These are phyloP conservation scores for Zaprionus obscuricornis DNA, from an alignment of 2,888 invertebrate species.

Conservation along the genomic window DNA sequence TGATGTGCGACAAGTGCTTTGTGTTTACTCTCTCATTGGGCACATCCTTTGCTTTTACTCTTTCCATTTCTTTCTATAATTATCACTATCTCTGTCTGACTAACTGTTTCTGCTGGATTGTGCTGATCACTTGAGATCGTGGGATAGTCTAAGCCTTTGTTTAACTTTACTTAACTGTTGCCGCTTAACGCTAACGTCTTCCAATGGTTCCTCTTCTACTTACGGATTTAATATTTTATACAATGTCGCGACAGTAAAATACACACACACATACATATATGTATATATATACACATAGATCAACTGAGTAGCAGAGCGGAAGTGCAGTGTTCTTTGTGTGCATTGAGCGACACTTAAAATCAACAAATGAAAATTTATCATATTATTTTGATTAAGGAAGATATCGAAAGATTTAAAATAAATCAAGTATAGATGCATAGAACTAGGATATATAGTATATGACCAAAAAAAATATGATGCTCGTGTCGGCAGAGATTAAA, in stretches of 20 bases:
- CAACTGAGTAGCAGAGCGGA: too few species aligned
- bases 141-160: conserved; percentile 53
- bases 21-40: conserved; percentile 27
- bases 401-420: too few species aligned
- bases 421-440: too few species aligned
- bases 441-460: too few species aligned
- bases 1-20: conserved; percentile 34
- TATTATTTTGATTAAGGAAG: too few species aligned
- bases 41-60: conserved; percentile 19
- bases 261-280: too few species aligned
- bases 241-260: conserved; percentile 43
- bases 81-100: background rate
- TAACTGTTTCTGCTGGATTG: background rate
- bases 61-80: conserved; percentile 4
- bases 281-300: too few species aligned
- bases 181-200: background rate
- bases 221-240: conserved; percentile 18
- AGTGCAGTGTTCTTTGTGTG: too few species aligned
- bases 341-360: too few species aligned
- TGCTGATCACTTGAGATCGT: conserved; percentile 34
- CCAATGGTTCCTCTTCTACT: background rate
- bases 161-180: conserved; percentile 62
- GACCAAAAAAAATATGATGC: too few species aligned
- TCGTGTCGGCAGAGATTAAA: too few species aligned
- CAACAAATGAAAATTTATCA: too few species aligned